Evolutionary conservation across 2,797 vertebrate genomes (phyloP).

Genomic region (Coregonus suidteri): DNA sequence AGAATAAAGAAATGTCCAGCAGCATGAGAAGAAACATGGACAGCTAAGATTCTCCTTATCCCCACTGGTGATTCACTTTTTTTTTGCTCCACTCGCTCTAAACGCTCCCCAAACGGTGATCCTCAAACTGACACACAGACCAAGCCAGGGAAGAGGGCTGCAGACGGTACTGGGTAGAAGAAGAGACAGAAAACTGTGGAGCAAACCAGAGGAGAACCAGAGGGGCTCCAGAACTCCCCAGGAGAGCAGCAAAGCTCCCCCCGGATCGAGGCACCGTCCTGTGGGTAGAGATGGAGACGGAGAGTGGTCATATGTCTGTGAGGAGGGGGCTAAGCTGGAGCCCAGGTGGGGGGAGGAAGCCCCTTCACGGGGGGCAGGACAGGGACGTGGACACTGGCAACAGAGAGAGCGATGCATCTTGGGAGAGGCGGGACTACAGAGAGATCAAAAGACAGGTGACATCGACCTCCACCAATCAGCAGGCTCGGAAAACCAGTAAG

Average conservation of each 20-base stretch:
- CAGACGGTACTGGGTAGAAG: conserved; percentile 26
- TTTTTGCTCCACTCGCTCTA: background rate
- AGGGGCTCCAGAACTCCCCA: conserved; percentile 34
- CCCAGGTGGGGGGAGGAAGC: conserved; percentile 63
- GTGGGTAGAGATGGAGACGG: conserved; percentile 65
- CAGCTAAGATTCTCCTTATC: conserved; percentile 37
- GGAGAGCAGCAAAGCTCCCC: conserved; percentile 28
- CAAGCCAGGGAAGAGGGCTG: conserved; percentile 18
- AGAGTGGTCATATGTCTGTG: conserved; percentile 65
- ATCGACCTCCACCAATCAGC: conserved; percentile 40
- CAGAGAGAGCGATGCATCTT: conserved; percentile 62
- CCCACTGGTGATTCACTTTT: background rate
- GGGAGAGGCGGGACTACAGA: conserved; percentile 59
- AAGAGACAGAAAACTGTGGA: conserved; percentile 21
- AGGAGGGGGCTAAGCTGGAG: conserved; percentile 76
- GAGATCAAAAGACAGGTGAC: conserved; percentile 63
- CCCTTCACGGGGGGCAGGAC: conserved; percentile 54
- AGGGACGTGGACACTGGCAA: conserved; percentile 43
- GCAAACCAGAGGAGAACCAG: conserved; percentile 1
- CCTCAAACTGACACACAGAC: conserved; percentile 24
- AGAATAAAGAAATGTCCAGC: conserved; percentile 36
- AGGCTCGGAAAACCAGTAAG: conserved; percentile 80
- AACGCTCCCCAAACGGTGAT: conserved; percentile 26
- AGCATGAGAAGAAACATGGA: conserved; percentile 41
- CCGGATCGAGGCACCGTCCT: conserved; percentile 28